Evolutionary conservation across 2,888 invertebrate genomes (phyloP), one percentile per base, ranked within the genome.

Genomic region (Acrobeloides nanus): DNA sequence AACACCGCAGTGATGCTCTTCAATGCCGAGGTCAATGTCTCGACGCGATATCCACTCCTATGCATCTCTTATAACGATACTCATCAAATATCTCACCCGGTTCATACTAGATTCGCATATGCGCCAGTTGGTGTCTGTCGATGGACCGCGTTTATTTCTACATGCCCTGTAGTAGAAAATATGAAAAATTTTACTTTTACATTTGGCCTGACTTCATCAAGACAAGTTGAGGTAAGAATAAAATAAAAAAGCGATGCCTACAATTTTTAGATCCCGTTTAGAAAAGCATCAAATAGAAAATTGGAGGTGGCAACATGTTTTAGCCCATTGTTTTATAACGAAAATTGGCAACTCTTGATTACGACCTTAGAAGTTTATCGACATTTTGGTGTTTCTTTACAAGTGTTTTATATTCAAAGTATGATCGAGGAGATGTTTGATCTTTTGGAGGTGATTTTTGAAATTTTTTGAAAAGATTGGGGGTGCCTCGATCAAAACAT

Each of bases 261-360:
- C n/a, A n/a, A n/a, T n/a, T n/a, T 55, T 53, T 27, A 55, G 56
- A 48, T 57, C 17, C 60, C 57, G 6, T 32, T 46, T 18, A 15
- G 60, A 31, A 10, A n/a, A 21, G 53, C 61, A 10, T 35, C 44
- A 18, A 24, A 62, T 8, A 27, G 25, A 10, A 37, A 44, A n/a
- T 27, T 54, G 25, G 46, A 40, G 38, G 68, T 68, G 6, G 66
- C 69, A 6, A 58, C 64, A 3, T 68, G 68, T 41, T 69, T 69
- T 39, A 59, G 61, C 12, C 68, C 68, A 5, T 44, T 68, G 3
- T 68, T 68, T 25, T 54, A 62, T 38, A 66, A 66, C 42, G 68
- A 68, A 52, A 47, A 65, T 18, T 68, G 68, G 68, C 67, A 69
- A 47, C 41, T 68, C 15, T 46, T 68, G 24, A 45, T 69, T 20